A percentile compares a stretch with the other conserved stretches of the same genome.
These are phyloP conservation scores for Hippocampus mohnikei DNA, from an alignment of 2,113 vertebrate genomes.

Conservation along the genomic window DNA sequence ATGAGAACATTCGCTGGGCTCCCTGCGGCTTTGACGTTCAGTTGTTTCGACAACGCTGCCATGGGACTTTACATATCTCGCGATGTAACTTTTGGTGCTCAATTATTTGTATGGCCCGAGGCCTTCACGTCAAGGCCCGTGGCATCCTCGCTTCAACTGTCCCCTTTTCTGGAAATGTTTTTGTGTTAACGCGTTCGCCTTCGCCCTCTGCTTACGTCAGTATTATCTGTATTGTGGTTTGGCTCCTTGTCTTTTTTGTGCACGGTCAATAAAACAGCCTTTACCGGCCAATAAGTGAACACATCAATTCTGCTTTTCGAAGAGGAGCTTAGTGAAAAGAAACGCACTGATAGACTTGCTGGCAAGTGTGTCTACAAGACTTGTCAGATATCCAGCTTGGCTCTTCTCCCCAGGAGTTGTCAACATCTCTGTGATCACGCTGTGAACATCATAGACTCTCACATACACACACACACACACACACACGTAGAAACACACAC, in stretches of 20 bases:
- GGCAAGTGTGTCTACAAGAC: conserved; percentile 41
- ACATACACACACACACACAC: neutral
- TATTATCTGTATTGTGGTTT: no score
- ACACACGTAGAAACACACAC: no score
- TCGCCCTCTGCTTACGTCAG: neutral
- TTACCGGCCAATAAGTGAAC: conserved; percentile 21
- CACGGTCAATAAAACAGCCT: neutral
- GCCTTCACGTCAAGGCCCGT: neutral
- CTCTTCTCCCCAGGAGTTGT: conserved; percentile 31
- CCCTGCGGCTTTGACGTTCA: neutral
- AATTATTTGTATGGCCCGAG: neutral
- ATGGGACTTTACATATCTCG: no score
- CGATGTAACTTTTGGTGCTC: neutral
- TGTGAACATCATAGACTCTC: conserved; percentile 16
- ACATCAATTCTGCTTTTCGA: conserved; percentile 6
- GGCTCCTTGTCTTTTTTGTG: no score
- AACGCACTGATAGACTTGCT: conserved; percentile 27
- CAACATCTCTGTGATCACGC: conserved; percentile 30
- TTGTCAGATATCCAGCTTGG: conserved; percentile 35
- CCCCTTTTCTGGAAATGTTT: neutral
- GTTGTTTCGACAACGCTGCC: neutral
- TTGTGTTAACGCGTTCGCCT: neutral
- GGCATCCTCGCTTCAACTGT: neutral
- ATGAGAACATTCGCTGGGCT: neutral
- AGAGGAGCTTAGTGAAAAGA: conserved; percentile 7